Conservation (phyloP, 2,888 invertebrate genomes). For the Agriopis aurantiaria region DNA sequence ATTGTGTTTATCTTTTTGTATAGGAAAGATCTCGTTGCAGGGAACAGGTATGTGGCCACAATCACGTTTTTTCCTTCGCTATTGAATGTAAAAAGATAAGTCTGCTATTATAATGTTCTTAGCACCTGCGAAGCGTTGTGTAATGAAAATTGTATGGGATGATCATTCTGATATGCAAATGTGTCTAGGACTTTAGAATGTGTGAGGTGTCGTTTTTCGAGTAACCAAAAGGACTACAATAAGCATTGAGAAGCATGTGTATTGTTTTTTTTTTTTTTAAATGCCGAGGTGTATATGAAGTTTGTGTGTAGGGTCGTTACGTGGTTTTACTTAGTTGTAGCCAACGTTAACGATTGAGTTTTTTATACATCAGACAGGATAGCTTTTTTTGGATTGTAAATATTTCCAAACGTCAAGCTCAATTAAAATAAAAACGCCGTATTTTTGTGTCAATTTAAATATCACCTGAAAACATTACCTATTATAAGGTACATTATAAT, state of each 20-base stretch:
- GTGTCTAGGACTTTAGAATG: slow-evolving; percentile 40
- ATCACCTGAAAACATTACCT: too few relatives aligned
- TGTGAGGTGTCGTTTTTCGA: slow-evolving; percentile 23
- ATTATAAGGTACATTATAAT: too few relatives aligned
- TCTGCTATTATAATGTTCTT: slow-evolving; percentile 53
- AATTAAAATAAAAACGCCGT: too few relatives aligned
- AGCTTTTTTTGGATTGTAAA: too few relatives aligned
- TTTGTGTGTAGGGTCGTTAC: not conserved
- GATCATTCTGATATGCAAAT: slow-evolving; percentile 65
- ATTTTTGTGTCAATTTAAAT: too few relatives aligned
- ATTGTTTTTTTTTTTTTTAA: not conserved
- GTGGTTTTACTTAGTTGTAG: not conserved
- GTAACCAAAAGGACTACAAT: slow-evolving; percentile 17
- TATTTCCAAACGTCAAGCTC: too few relatives aligned
- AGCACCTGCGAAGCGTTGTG: slow-evolving; percentile 59
- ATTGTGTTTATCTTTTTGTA: slow-evolving; percentile 68
- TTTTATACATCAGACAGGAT: too few relatives aligned
- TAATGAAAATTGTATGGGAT: slow-evolving; percentile 47
- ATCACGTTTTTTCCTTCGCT: slow-evolving; percentile 61
- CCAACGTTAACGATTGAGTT: too few relatives aligned
- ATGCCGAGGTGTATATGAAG: not conserved
- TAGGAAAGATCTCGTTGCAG: slow-evolving; percentile 68
- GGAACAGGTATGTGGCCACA: slow-evolving; percentile 72
- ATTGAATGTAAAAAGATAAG: slow-evolving; percentile 57
- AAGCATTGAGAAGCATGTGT: slow-evolving; percentile 1